phyloP scores from a whole-genome alignment of 1,140 invertebrate species.

The Brachionus asplanchnoidis region DNA sequence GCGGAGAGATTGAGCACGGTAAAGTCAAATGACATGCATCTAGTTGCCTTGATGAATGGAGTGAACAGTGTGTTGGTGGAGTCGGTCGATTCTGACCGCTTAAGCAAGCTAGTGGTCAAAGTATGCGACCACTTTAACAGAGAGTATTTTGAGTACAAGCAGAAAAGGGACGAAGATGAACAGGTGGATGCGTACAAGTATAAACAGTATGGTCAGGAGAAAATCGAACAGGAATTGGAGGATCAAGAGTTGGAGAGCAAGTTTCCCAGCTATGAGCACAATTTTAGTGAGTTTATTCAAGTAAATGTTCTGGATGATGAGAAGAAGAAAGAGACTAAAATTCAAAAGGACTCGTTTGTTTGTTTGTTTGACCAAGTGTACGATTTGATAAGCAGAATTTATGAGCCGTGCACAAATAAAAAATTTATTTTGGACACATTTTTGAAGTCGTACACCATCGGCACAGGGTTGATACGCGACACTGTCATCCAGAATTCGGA shows the following conservation, averaged over 20 bases:
- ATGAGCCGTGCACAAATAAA: neutral
- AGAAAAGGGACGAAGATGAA: neutral
- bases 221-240: slow-evolving; percentile 9
- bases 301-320: neutral
- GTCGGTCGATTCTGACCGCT: neutral
- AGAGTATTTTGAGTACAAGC: neutral
- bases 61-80: neutral
- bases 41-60: neutral
- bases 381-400: neutral
- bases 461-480: neutral
- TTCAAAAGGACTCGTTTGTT: neutral
- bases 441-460: neutral
- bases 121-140: neutral
- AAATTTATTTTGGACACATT: neutral
- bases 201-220: slow-evolving; percentile 12
- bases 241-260: neutral
- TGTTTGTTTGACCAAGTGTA: neutral
- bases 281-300: slow-evolving; percentile 32
- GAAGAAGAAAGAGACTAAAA: neutral
- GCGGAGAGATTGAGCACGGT: no score
- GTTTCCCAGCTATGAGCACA: neutral
- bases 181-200: slow-evolving; percentile 36
- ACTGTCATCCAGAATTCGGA: neutral
- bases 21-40: neutral
- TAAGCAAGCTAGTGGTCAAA: neutral